Conservation (phyloP, 2,888 invertebrate genomes). For the Julus scandinavius region DNA sequence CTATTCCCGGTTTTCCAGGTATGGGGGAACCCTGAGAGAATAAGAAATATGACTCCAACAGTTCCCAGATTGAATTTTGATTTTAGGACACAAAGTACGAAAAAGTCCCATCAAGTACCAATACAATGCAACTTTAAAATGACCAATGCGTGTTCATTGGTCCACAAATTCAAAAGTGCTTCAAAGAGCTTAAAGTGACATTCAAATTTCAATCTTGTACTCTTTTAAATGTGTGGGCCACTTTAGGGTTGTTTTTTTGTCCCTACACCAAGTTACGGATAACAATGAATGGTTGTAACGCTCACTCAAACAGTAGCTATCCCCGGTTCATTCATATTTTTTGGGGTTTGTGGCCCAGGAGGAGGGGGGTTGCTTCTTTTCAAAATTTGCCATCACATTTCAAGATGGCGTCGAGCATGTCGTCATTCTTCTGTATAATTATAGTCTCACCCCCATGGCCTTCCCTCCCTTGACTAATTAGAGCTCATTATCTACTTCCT, state of each 20-base stretch:
- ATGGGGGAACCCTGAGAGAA: too few species aligned
- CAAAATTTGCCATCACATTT: constrained; percentile 46
- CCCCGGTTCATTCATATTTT: constrained; percentile 28
- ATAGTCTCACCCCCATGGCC: constrained; percentile 50
- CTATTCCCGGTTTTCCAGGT: too few species aligned
- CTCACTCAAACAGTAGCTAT: constrained; percentile 23
- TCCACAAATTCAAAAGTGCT: neutral
- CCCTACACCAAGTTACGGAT: neutral
- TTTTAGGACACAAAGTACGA: too few species aligned
- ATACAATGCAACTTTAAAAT: neutral
- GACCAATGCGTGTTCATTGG: neutral
- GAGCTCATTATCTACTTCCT: constrained; percentile 55
- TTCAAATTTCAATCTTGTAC: neutral
- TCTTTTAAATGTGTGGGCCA: neutral
- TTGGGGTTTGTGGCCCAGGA: constrained; percentile 28
- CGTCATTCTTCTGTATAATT: constrained; percentile 54
- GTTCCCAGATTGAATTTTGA: too few species aligned
- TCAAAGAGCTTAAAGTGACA: neutral
- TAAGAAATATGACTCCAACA: too few species aligned
- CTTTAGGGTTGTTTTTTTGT: neutral
- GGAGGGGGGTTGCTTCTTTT: neutral
- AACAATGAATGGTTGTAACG: constrained; percentile 41
- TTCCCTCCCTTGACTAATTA: constrained; percentile 55
- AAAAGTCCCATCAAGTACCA: too few species aligned
- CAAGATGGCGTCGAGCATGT: constrained; percentile 51